A percentile compares a stretch with the other conserved stretches of the same genome.
These are phyloP conservation scores for Dasyornis broadbenti DNA, from an alignment of 2,113 vertebrate genomes.

Conservation along the genomic window DNA sequence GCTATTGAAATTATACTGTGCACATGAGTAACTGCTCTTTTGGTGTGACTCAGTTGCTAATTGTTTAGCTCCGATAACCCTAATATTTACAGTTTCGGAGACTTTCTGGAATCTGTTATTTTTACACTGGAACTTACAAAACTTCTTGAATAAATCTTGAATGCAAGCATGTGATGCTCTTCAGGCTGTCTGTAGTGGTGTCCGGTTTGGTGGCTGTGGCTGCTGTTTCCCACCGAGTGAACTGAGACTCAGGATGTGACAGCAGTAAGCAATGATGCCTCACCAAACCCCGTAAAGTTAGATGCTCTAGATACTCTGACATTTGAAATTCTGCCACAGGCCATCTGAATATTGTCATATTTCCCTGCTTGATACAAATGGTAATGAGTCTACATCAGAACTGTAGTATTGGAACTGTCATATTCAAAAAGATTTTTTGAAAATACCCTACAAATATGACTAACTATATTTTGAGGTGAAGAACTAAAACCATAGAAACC, in stretches of 20 bases:
- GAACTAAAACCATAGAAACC: background rate
- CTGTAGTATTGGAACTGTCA: background rate
- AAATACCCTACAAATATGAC: background rate
- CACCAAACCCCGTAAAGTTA: background rate
- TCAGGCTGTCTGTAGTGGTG: background rate
- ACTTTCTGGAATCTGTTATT: background rate
- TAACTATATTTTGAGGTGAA: background rate
- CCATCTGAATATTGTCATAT: background rate
- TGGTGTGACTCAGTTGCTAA: background rate
- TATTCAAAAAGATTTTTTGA: background rate
- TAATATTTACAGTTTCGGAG: constrained; percentile 36
- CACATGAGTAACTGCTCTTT: background rate
- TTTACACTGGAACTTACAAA: background rate
- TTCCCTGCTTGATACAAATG: background rate
- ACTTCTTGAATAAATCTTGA: constrained; percentile 12
- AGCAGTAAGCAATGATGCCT: background rate
- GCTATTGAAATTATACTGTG: background rate
- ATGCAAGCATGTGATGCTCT: background rate
- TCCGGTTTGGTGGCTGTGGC: background rate
- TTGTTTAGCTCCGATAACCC: constrained; percentile 2
- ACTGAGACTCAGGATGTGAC: background rate
- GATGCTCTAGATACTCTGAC: background rate
- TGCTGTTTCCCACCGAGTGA: background rate
- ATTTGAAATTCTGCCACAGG: background rate
- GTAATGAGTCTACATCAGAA: background rate